Evolutionary conservation across 2,113 vertebrate genomes (phyloP).

Genomic region (Syngnathus typhle): DNA sequence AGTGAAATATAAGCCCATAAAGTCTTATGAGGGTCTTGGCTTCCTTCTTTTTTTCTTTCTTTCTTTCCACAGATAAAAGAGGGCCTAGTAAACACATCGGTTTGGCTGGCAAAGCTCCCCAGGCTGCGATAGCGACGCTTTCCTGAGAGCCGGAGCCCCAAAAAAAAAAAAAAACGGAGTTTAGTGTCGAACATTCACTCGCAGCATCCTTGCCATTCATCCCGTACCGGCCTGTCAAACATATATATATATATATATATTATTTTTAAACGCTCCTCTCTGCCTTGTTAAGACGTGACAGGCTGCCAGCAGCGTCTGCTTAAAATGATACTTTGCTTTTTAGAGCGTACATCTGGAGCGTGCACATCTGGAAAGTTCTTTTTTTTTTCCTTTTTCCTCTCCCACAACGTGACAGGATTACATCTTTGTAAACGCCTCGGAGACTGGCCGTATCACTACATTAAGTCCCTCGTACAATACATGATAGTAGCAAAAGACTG

Average conservation of each 20-base stretch:
- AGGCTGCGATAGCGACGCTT: constrained; percentile 4
- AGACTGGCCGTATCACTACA: constrained; percentile 36
- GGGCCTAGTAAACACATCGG: constrained; percentile 34
- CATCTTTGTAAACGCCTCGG: constrained; percentile 34
- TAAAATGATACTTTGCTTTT: constrained; percentile 51
- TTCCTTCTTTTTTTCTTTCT: constrained; percentile 40
- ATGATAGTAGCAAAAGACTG: background rate
- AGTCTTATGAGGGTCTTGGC: constrained; percentile 46
- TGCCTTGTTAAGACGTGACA: constrained; percentile 49
- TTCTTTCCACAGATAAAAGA: constrained; percentile 42
- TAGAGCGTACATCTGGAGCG: constrained; percentile 50
- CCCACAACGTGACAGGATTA: constrained; percentile 26
- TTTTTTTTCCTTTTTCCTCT: constrained; percentile 7
- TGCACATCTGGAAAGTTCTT: constrained; percentile 15
- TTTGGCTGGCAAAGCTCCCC: constrained; percentile 28
- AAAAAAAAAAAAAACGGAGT: constrained; percentile 21
- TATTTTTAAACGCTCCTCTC: constrained; percentile 6
- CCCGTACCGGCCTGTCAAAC: constrained; percentile 37
- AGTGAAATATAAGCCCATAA: constrained; percentile 47
- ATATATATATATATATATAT: background rate
- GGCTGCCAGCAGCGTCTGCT: constrained; percentile 50
- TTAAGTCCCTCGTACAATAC: constrained; percentile 15
- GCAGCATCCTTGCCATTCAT: constrained; percentile 34
- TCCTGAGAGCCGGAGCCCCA: constrained; percentile 26
- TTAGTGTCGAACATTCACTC: constrained; percentile 47